Conservation (phyloP, 1,140 invertebrate species). For the Monochamus saltuarius region DNA sequence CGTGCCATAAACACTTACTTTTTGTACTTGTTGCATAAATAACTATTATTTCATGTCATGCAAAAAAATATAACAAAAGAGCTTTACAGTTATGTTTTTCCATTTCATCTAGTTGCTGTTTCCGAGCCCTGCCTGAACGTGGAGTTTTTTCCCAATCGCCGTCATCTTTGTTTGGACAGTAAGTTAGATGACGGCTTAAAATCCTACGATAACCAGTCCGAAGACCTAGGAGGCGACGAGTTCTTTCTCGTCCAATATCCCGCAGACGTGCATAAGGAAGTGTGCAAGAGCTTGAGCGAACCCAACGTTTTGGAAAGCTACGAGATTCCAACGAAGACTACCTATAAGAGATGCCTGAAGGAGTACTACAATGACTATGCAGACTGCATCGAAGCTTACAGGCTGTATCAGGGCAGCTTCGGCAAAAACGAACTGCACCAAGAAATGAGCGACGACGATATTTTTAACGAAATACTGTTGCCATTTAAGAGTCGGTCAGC, state of each 20-base stretch:
- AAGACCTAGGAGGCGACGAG: constrained; percentile 42
- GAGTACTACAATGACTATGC: constrained; percentile 52
- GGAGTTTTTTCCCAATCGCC: constrained; percentile 19
- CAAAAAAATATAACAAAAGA: too few species aligned
- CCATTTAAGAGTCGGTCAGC: constrained; percentile 45
- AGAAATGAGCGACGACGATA: constrained; percentile 45
- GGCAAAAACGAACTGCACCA: constrained; percentile 19
- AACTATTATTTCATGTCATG: too few species aligned
- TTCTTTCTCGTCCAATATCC: constrained; percentile 49
- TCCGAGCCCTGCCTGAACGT: constrained; percentile 35
- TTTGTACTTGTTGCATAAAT: too few species aligned
- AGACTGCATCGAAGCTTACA: constrained; percentile 47
- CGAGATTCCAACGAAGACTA: constrained; percentile 19
- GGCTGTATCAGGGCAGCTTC: constrained; percentile 24
- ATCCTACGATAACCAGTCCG: constrained; percentile 39
- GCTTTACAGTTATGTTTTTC: too few species aligned
- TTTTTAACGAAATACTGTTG: constrained; percentile 44
- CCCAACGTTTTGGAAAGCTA: constrained; percentile 36
- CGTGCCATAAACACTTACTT: too few species aligned
- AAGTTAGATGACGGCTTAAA: constrained; percentile 41
- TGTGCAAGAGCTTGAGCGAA: constrained; percentile 41
- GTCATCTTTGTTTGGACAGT: constrained; percentile 39
- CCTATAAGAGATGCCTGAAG: constrained; percentile 30
- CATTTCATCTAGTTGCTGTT: constrained; percentile 4
- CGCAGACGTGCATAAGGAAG: constrained; percentile 22